phyloP scores from a whole-genome alignment of 2,888 invertebrate species.

The Lucinisca nassula region DNA sequence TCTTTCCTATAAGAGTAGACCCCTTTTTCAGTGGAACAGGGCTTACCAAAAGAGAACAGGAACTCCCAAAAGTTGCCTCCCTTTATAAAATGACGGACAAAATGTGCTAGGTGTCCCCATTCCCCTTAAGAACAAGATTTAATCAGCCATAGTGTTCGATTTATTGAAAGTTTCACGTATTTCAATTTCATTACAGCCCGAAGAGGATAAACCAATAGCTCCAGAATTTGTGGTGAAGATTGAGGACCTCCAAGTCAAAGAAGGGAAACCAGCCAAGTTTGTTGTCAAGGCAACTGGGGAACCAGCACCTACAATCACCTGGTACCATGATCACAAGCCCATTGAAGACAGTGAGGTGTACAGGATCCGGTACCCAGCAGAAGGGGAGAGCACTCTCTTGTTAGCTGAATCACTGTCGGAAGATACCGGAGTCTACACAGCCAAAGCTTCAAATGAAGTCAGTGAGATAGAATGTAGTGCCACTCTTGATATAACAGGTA shows the following conservation, averaged over 20 bases:
- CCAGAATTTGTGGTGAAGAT: conserved; percentile 70
- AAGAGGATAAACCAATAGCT: conserved; percentile 43
- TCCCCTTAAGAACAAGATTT: no score
- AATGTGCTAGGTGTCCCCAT: no score
- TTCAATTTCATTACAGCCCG: conserved; percentile 16
- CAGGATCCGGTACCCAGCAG: conserved; percentile 77
- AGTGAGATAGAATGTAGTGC: conserved; percentile 90
- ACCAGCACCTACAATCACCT: conserved; percentile 80
- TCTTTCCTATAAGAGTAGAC: no score
- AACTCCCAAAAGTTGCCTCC: no score
- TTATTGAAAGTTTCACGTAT: no score
- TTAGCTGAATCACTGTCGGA: conserved; percentile 88
- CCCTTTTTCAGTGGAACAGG: no score
- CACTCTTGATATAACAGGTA: conserved; percentile 81
- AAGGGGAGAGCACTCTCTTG: conserved; percentile 80
- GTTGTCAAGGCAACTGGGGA: conserved; percentile 81
- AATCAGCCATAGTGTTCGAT: no score
- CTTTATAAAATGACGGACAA: no score
- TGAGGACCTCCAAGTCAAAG: conserved; percentile 76
- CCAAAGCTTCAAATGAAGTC: conserved; percentile 92
- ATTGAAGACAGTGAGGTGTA: conserved; percentile 92
- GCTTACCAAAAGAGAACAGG: no score
- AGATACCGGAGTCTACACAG: conserved; percentile 94
- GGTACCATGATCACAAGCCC: conserved; percentile 80
- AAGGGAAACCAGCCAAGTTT: conserved; percentile 83